Evolutionary conservation across 1,140 invertebrate species (phyloP).

Genomic region (Drosophila asahinai): DNA sequence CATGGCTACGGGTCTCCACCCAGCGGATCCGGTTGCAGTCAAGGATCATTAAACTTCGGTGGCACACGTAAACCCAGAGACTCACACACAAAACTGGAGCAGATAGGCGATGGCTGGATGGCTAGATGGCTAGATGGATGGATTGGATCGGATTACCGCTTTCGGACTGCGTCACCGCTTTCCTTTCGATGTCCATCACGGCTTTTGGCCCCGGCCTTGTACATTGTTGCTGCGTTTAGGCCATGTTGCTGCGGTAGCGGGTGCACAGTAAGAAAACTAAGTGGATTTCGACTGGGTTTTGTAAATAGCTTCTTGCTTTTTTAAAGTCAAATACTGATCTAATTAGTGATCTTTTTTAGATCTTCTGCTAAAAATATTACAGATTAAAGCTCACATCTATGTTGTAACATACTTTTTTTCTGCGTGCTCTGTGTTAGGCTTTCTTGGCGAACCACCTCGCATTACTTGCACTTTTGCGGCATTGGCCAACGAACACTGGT

Average conservation of each 20-base stretch:
- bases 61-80: constrained; percentile 28
- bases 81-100: constrained; percentile 32
- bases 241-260: constrained; percentile 10
- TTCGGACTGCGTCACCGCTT: constrained; percentile 59
- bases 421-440: constrained; percentile 31
- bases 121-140: constrained; percentile 11
- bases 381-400: no score
- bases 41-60: constrained; percentile 78
- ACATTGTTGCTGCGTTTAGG: constrained; percentile 23
- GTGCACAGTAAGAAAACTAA: not conserved
- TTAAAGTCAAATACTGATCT: not conserved
- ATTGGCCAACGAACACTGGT: constrained; percentile 56
- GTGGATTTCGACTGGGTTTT: not conserved
- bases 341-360: not conserved
- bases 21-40: constrained; percentile 74
- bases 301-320: not conserved
- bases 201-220: constrained; percentile 31
- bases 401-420: not conserved
- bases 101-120: not conserved
- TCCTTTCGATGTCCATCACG: constrained; percentile 52
- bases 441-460: constrained; percentile 64
- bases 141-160: constrained; percentile 68
- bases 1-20: constrained; percentile 23
- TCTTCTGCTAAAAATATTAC: not conserved
- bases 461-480: constrained; percentile 77